These are phyloP conservation scores for Atrichornis clamosus DNA, from an alignment of 2,113 vertebrate species.

Conservation along the genomic window DNA sequence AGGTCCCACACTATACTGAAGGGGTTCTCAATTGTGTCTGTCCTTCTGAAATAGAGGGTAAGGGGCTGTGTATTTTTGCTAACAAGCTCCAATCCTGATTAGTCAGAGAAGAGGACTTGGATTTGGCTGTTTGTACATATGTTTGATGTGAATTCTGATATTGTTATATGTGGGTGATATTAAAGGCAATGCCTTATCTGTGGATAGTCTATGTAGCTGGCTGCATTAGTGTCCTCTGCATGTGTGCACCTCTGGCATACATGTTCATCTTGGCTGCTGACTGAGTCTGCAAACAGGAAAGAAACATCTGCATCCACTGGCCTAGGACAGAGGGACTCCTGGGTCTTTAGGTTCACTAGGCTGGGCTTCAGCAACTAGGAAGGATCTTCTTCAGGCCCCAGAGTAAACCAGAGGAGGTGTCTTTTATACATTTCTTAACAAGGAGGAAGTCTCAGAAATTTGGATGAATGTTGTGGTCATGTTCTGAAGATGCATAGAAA, in stretches of 20 bases:
- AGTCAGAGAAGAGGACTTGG: background rate
- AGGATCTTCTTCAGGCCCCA: background rate
- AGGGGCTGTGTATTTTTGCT: background rate
- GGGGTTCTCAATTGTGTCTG: accelerated
- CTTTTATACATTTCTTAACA: background rate
- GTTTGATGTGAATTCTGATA: background rate
- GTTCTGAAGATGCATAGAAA: background rate
- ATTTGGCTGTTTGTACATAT: background rate
- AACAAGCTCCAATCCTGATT: background rate
- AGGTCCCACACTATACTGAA: background rate
- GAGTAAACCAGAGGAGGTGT: background rate
- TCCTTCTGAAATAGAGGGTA: background rate
- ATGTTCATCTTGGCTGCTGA: background rate
- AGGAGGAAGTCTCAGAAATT: background rate
- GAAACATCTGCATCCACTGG: background rate
- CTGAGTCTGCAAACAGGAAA: background rate
- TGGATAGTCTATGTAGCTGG: background rate
- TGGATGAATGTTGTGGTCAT: background rate
- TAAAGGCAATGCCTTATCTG: background rate
- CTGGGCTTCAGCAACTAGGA: background rate
- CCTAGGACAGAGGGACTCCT: background rate
- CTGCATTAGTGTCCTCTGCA: background rate
- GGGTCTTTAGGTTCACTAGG: background rate
- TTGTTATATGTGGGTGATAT: background rate
- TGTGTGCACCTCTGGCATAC: background rate